Base-by-base conservation (phyloP, 2,888 invertebrate genomes). In the Labia minor region DNA sequence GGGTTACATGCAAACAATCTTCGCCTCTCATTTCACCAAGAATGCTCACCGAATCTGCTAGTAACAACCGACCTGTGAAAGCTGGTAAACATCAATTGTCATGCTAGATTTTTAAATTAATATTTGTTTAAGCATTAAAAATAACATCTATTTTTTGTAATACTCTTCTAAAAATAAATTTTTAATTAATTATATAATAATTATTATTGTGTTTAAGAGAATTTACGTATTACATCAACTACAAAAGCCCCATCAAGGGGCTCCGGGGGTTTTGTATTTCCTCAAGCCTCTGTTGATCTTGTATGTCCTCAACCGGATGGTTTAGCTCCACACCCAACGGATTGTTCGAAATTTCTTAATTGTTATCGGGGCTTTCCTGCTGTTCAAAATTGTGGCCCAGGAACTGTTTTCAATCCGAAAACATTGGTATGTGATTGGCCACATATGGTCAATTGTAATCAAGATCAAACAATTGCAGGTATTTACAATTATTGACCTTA, bases 271-370 rank as follows among this genome's bases (percentile, higher is more conserved):
- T 1, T 63, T 21, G 11, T 26, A 1, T 14, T 63, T 21, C 63
- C 63, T 21, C 20, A 11, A 11, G n/a, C 33, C 11, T 33, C 33
- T 33, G 11, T 49, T 8, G 49, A 49, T 4, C 49, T 49, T 3
- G 14, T 16, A 3, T 49, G 49, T 49, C 49, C 49, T 3, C 3
- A 49, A 49, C 49, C 49, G 2, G 49, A 49, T 16, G 86, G 86
- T 0, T 70, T 85, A 14, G 75, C 81, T 26, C 80, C 82, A 0
- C 85, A 87, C 76, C 84, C 85, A 0, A 75, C 74, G 0, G 81
- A 85, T 68, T 87, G 87, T 71, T 78, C 79, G 0, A 85, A 85
- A 72, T 87, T 83, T 73, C 72, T 87, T 16, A 84, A 84, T 72
- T 87, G 87, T 73, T 83, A 78, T 6, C 78, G 83, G 70, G 86